Percentiles rank a stretch among this genome's conserved stretches.
Conservation (phyloP, 2,113 vertebrate species). For the Aegithalos caudatus region DNA sequence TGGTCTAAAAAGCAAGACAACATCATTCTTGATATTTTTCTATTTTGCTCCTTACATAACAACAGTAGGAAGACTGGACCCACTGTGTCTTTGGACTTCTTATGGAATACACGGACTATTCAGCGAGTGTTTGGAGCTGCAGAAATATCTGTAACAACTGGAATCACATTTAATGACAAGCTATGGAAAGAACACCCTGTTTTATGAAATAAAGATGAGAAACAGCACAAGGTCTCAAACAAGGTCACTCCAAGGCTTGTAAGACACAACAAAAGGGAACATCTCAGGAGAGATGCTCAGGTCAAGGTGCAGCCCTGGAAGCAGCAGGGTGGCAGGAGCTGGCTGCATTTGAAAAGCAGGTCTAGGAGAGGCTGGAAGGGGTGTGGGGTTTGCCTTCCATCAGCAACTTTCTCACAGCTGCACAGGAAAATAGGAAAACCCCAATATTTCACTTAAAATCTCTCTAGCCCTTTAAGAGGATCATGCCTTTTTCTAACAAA, state of each 20-base stretch:
- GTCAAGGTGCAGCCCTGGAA: neutral
- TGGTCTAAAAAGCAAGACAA: slow-evolving; percentile 14
- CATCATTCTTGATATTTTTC: slow-evolving; percentile 2
- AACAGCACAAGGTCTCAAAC: neutral
- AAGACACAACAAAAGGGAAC: neutral
- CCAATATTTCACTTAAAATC: neutral
- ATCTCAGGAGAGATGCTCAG: neutral
- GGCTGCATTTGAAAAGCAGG: neutral
- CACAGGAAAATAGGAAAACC: neutral
- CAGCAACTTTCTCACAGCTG: neutral
- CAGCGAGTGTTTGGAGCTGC: neutral
- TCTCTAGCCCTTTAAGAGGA: neutral
- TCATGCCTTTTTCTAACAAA: neutral
- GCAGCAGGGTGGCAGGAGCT: neutral
- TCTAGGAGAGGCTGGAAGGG: neutral
- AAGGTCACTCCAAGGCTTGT: neutral
- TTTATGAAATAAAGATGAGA: neutral
- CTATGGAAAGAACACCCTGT: neutral
- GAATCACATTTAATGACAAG: neutral
- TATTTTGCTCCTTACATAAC: neutral
- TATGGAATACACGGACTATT: neutral
- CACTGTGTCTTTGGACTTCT: neutral
- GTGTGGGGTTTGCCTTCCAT: neutral
- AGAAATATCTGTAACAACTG: neutral
- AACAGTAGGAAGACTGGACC: neutral